phyloP scores from a whole-genome alignment of 2,113 vertebrate genomes.

The Sinocyclocheilus maitianheensis region DNA sequence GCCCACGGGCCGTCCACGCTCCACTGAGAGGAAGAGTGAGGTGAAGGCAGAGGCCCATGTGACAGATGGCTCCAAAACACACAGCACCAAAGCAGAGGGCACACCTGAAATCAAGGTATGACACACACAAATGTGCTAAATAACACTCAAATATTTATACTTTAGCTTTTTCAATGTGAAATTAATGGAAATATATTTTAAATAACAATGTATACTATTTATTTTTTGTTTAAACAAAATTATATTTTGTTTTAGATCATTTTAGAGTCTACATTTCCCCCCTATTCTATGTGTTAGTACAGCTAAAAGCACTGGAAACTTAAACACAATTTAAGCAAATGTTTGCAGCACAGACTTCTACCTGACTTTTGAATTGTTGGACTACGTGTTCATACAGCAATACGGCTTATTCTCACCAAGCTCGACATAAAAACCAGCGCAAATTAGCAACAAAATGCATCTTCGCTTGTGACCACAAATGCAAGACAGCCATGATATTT shows the following conservation, averaged over 20 bases:
- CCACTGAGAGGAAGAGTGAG: conserved; percentile 75
- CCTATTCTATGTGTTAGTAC: no score
- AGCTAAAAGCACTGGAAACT: background rate
- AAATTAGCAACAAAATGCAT: background rate
- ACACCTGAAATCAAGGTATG: conserved; percentile 82
- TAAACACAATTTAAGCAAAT: background rate
- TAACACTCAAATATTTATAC: background rate
- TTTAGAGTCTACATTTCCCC: no score
- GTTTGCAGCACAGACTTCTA: background rate
- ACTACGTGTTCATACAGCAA: background rate
- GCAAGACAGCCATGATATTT: background rate
- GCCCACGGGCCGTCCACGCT: conserved; percentile 64
- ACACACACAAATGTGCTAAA: background rate
- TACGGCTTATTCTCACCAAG: background rate
- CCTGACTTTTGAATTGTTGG: background rate
- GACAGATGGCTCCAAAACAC: conserved; percentile 64
- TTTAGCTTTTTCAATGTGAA: no score
- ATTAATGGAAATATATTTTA: no score
- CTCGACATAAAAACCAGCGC: no score
- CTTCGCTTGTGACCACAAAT: background rate
- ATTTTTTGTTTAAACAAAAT: no score
- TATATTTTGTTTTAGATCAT: no score
- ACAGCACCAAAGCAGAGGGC: conserved; percentile 69
- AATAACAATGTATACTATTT: no score
- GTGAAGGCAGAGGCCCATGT: conserved; percentile 72